Evolutionary conservation across 2,888 invertebrate genomes (phyloP).

Genomic region (Cosmorhoe ocellata): DNA sequence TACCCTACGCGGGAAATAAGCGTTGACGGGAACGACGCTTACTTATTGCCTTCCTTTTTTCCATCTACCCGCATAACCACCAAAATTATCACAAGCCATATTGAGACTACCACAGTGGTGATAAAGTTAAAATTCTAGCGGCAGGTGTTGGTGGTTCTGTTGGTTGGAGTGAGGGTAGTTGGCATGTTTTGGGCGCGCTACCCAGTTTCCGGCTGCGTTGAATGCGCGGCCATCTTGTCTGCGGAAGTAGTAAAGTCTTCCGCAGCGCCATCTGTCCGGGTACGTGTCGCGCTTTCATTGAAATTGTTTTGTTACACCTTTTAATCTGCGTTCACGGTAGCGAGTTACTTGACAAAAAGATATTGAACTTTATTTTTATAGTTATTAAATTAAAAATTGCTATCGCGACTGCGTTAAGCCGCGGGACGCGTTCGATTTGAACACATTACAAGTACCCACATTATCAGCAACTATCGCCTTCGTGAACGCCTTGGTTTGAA

Average conservation of each 20-base stretch:
- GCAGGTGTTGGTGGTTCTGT: conserved; percentile 9
- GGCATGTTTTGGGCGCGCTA: conserved; percentile 63
- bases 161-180: conserved; percentile 32
- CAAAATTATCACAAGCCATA: not conserved
- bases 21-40: conserved; percentile 62
- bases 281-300: conserved; percentile 34
- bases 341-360: too few relatives aligned
- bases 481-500: too few relatives aligned
- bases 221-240: conserved; percentile 77
- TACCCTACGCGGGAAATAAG: conserved; percentile 73
- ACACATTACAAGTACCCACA: too few relatives aligned
- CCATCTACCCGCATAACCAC: conserved; percentile 28
- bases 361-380: too few relatives aligned
- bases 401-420: too few relatives aligned
- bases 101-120: accelerated
- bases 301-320: conserved; percentile 47
- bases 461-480: too few relatives aligned
- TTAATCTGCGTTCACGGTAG: too few relatives aligned
- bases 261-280: conserved; percentile 65
- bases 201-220: conserved; percentile 72
- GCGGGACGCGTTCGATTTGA: too few relatives aligned
- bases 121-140: conserved; percentile 28
- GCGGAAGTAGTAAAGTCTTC: conserved; percentile 82
- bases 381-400: too few relatives aligned
- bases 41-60: conserved; percentile 54